These are phyloP conservation scores for Ceraclea dissimilis DNA, from an alignment of 2,888 invertebrate species.

Conservation along the genomic window DNA sequence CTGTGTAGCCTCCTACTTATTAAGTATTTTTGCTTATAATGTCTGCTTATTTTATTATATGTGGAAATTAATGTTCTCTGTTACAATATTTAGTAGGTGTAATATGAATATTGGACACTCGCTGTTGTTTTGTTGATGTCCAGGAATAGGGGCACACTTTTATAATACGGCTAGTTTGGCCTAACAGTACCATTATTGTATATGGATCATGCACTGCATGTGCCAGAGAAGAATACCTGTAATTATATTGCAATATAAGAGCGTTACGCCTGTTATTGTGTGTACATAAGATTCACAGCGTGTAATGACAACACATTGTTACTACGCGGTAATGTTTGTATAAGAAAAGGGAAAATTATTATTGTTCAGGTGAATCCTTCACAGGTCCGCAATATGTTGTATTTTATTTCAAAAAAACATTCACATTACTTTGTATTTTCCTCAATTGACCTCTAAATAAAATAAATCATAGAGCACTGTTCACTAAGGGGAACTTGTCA, in stretches of 20 bases:
- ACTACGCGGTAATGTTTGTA: conserved; percentile 21
- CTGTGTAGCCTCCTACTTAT: no score
- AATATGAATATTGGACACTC: conserved; percentile 1
- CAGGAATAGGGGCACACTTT: conserved; percentile 22
- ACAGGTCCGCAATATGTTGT: neutral
- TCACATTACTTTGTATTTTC: no score
- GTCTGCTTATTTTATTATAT: no score
- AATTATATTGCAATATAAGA: conserved; percentile 13
- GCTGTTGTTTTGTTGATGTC: conserved; percentile 14
- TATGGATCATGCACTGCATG: neutral
- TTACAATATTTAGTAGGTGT: no score
- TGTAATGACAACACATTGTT: conserved; percentile 24
- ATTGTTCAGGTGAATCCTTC: conserved; percentile 11
- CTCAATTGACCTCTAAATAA: no score
- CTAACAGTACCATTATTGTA: no score
- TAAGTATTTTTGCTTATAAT: no score
- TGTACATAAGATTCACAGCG: conserved; percentile 21
- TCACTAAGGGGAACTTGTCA: no score
- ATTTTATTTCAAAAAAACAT: no score
- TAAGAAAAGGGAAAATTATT: conserved; percentile 19
- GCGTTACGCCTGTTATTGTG: conserved; percentile 25
- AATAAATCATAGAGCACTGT: no score
- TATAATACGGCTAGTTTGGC: neutral
- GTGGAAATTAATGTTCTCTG: no score
- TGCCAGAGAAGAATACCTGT: neutral